phyloP scores from a whole-genome alignment of 2,113 vertebrate species.

The Falco punctatus region DNA sequence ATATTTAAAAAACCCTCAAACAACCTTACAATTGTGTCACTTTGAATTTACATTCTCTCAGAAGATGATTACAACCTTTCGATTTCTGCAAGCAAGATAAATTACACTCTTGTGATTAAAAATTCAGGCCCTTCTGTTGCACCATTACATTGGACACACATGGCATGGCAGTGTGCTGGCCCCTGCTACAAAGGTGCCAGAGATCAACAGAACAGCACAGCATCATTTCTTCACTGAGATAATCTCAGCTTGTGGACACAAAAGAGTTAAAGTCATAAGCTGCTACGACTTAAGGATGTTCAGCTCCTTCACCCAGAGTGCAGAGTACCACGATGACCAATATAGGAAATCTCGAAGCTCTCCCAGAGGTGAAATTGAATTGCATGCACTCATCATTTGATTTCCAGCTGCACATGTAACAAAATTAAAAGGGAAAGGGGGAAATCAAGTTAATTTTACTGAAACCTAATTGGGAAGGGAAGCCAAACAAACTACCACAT shows the following conservation, averaged over 20 bases:
- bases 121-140: background rate
- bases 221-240: background rate
- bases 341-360: background rate
- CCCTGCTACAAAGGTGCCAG: background rate
- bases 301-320: background rate
- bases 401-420: background rate
- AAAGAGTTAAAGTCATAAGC: background rate
- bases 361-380: background rate
- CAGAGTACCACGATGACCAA: background rate
- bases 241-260: background rate
- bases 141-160: background rate
- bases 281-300: background rate
- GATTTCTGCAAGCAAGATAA: background rate
- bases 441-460: background rate
- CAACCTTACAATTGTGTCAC: background rate
- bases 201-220: background rate
- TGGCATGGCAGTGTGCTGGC: background rate
- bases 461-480: background rate
- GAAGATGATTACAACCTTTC: background rate
- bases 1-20: background rate
- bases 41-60: background rate
- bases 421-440: background rate
- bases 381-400: accelerated
- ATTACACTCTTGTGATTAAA: background rate
- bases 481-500: background rate